Evolutionary conservation across 2,888 invertebrate genomes (phyloP), one percentile per base, ranked within the genome.

Genomic region (Ommatoiulus sabulosus): DNA sequence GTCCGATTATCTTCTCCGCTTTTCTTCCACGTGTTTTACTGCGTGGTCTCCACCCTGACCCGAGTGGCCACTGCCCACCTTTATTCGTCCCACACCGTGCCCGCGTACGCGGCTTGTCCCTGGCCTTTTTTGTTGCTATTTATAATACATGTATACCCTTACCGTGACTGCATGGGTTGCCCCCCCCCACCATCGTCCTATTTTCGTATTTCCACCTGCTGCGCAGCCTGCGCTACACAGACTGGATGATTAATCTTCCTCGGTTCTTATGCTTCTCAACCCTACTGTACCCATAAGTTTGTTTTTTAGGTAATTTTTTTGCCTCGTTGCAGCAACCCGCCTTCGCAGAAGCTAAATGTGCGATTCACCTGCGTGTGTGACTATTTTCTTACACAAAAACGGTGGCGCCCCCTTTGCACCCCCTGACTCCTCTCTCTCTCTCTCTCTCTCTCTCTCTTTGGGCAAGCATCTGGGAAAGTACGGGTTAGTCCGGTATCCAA

Each of bases 151-250:
- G n/a, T n/a, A 35, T 35, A 80, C 24, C 80, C 35, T 86, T 48
- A 46, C 24, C 86, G 86, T 86, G 48, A 44, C 44, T 48, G n/a
- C n/a, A n/a, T n/a, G 48, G 86, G 20, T n/a, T 48, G 86, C 86
- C 86, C 44, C 86, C 86, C 44, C 44, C 48, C 46, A 46, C 48
- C 46, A 48, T 86, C 48, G 86, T 86, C 46, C 86, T 46, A 48
- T 86, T 86, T 85, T 86, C 44, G 86, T 46, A 17, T 86, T 44
- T 46, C 48, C 86, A 86, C 86, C 86, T 86, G 86, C 86, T 48
- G 86, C 44, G 86, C 86, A 44, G 43, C 35, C 84, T 35, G 84
- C 84, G 12, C 43, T 84, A 17, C 35, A 84, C 84, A 15, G 86
- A 48, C 20, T 8, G 86, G 86, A 86, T 86, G 86, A 86, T 86